Evolutionary conservation across 2,797 vertebrate genomes (phyloP), one percentile per base, ranked within the genome.

Genomic region (Pantherophis vulpinus): DNA sequence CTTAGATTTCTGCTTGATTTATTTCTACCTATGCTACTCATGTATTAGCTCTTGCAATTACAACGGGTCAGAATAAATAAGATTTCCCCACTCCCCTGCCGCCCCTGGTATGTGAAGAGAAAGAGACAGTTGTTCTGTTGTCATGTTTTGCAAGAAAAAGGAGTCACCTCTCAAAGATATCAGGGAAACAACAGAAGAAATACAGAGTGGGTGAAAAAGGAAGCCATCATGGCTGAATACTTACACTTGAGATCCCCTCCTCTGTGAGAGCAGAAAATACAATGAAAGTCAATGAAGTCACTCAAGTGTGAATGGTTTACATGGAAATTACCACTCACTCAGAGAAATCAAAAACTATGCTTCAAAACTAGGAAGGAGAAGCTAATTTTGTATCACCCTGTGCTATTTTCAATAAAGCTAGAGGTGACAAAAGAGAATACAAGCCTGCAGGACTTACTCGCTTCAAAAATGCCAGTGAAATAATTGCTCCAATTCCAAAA

Each of bases 401-500:
- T 32, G 55, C 54, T 11, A 87, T 93, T 93, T 51, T 42, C 88
- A 66, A 4, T 0, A 87, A 93, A 89, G 88, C 37, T 42, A 2
- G 60, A 63, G 20, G 54, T 89, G 66, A 89, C 87, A 86, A 55
- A 91, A 66, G 56, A 51, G 89, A 90, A 23, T 0, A 0, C 12
- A 0, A 90, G 90, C 60, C 86, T 94, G 25, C 91, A 88, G 66
- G 58, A 1, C 90, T 94, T 95, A 23, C 87, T 93, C 94, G 23
- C 9, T 1, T 88, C 29, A 51, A 88, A 95, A 91, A n/a, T 86
- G 2, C 66, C 8, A 93, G 51, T 94, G 90, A 96, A 96, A 95
- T 95, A 96, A 95, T 96, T 95, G 51, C n/a, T 94, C 51, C 89
- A 58, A 96, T 97, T 97, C 66, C 92, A 95, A 93, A 63, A 97